Conservation (phyloP, 2,113 vertebrate genomes). For the Pomatostomus ruficeps region DNA sequence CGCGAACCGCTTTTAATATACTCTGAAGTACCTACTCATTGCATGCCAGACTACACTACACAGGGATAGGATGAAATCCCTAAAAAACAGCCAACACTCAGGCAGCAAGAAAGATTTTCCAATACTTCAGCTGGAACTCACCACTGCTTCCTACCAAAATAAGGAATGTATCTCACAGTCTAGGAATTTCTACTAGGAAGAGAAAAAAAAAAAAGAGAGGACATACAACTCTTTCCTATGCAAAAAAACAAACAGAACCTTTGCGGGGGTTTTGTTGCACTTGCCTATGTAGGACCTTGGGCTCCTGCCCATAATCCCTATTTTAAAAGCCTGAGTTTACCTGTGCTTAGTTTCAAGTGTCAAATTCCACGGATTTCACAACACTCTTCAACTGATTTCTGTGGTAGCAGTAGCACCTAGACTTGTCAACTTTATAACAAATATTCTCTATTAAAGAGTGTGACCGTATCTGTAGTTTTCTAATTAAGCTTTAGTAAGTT, state of each 20-base stretch:
- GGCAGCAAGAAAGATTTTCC: slow-evolving; percentile 52
- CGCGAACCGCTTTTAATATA: not conserved
- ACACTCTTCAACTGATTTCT: not conserved
- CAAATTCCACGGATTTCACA: not conserved
- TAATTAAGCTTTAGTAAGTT: not conserved
- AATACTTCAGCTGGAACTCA: slow-evolving; percentile 52
- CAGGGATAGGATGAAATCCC: not conserved
- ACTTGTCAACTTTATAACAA: not conserved
- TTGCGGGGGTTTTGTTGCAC: not conserved
- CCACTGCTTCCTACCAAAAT: slow-evolving; percentile 38
- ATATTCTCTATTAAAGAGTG: fast-evolving
- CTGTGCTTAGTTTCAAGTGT: not conserved
- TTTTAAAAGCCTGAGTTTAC: not conserved
- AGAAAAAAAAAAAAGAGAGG: not conserved
- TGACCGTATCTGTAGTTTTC: not conserved
- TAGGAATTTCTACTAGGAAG: slow-evolving; percentile 56
- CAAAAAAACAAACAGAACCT: not conserved
- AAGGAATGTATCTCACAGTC: slow-evolving; percentile 26
- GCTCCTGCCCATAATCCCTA: not conserved
- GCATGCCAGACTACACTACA: not conserved
- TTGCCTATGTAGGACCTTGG: not conserved
- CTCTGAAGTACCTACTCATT: not conserved
- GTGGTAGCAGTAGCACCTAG: not conserved
- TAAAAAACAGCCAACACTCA: not conserved
- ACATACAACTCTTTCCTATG: not conserved